Evolutionary conservation across 2,113 vertebrate genomes (phyloP).

Genomic region (Fregata magnificens): DNA sequence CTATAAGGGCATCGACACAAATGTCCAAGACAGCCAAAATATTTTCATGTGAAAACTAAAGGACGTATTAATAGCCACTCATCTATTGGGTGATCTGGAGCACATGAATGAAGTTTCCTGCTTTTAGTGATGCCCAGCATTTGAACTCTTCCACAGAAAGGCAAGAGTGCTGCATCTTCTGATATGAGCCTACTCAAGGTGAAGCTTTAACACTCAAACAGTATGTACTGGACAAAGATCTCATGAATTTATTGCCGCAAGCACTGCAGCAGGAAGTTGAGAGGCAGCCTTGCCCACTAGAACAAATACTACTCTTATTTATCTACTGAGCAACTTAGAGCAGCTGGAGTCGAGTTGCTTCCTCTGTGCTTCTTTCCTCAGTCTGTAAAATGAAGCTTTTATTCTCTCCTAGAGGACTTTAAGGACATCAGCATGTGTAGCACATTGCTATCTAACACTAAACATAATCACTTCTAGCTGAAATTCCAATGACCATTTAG

Average conservation of each 20-base stretch:
- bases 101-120: neutral
- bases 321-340: neutral
- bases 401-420: neutral
- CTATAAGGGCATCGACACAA: neutral
- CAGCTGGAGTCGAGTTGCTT: slow-evolving; percentile 26
- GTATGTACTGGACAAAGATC: neutral
- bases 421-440: neutral
- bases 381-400: neutral
- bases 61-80: neutral
- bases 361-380: neutral
- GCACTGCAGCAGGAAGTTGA: neutral
- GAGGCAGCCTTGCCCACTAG: neutral
- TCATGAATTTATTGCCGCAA: neutral
- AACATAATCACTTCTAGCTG: neutral
- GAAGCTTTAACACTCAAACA: neutral
- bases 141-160: neutral
- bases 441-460: neutral
- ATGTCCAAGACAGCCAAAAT: neutral
- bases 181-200: neutral
- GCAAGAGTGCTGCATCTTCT: neutral
- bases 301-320: slow-evolving; percentile 8
- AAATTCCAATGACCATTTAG: neutral
- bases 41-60: neutral
- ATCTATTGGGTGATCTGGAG: neutral
- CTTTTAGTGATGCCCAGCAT: neutral